Conservation (phyloP, 2,113 vertebrate species). For the Archilochus colubris region DNA sequence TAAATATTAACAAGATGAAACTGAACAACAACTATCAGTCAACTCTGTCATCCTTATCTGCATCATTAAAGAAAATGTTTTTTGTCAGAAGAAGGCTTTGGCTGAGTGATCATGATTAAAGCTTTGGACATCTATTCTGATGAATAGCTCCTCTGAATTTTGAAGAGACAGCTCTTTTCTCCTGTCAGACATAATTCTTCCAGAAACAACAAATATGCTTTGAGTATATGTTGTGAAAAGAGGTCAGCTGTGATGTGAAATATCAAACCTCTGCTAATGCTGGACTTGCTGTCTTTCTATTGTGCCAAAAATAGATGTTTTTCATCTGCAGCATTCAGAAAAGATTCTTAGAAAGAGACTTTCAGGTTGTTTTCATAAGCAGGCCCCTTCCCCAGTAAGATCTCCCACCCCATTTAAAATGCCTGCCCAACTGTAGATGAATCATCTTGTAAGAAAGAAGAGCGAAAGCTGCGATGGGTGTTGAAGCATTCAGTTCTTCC, state of each 20-base stretch:
- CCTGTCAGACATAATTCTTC: conserved; percentile 52
- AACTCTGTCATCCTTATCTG: conserved; percentile 25
- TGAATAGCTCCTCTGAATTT: conserved; percentile 41
- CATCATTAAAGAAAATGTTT: neutral
- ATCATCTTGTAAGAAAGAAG: neutral
- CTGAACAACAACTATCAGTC: neutral
- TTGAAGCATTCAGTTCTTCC: conserved; percentile 26
- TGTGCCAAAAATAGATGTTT: conserved; percentile 20
- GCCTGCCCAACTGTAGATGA: neutral
- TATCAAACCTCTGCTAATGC: neutral
- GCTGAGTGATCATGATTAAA: conserved; percentile 22
- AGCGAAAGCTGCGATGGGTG: neutral
- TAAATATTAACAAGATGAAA: neutral
- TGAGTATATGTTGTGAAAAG: conserved; percentile 3
- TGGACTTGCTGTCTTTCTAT: conserved; percentile 21
- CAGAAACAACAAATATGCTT: conserved; percentile 56
- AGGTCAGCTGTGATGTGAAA: conserved; percentile 53
- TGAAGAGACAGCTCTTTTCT: conserved; percentile 20
- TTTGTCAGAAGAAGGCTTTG: conserved; percentile 40
- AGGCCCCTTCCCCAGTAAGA: neutral
- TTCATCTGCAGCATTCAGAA: neutral
- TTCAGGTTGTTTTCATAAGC: conserved; percentile 1
- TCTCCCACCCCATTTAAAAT: neutral
- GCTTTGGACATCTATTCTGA: conserved; percentile 48
- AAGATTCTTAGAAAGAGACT: neutral